Percentiles rank a stretch among this genome's conserved stretches.
Conservation (phyloP, 2,113 vertebrate genomes). For the Tragelaphus scriptus region DNA sequence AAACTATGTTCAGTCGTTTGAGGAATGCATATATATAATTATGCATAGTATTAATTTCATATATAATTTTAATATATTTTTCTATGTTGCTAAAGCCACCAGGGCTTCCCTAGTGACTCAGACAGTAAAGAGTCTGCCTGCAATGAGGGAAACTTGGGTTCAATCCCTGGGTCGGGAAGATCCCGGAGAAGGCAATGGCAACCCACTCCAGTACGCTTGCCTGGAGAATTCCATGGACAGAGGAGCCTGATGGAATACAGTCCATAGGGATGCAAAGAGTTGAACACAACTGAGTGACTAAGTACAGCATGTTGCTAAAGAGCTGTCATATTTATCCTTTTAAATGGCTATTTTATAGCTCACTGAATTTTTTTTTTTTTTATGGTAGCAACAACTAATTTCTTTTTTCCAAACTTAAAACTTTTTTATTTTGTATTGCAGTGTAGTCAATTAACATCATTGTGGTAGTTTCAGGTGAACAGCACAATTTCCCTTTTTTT, state of each 20-base stretch:
- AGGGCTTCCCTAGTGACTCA: background rate
- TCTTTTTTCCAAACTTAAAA: no score
- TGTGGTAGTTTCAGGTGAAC: no score
- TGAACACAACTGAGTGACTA: fast-evolving
- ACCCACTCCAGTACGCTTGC: background rate
- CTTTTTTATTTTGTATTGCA: no score
- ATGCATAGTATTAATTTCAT: background rate
- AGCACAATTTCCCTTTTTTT: no score
- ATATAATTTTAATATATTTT: background rate
- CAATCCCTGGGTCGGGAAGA: background rate
- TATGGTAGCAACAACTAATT: no score
- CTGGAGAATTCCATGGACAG: background rate
- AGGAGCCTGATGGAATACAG: background rate
- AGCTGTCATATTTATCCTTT: background rate
- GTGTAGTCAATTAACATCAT: no score
- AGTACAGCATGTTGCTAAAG: background rate
- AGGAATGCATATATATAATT: background rate
- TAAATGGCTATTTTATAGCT: background rate
- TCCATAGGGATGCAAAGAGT: fast-evolving
- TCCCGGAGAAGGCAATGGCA: background rate
- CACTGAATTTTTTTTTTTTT: background rate
- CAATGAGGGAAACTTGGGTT: background rate
- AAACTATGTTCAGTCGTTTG: background rate
- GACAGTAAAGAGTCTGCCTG: background rate
- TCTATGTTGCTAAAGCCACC: background rate